A percentile compares a stretch with the other conserved stretches of the same genome.
phyloP scores from a whole-genome alignment of 2,797 vertebrate species.

The Pachyuromys duprasi region DNA sequence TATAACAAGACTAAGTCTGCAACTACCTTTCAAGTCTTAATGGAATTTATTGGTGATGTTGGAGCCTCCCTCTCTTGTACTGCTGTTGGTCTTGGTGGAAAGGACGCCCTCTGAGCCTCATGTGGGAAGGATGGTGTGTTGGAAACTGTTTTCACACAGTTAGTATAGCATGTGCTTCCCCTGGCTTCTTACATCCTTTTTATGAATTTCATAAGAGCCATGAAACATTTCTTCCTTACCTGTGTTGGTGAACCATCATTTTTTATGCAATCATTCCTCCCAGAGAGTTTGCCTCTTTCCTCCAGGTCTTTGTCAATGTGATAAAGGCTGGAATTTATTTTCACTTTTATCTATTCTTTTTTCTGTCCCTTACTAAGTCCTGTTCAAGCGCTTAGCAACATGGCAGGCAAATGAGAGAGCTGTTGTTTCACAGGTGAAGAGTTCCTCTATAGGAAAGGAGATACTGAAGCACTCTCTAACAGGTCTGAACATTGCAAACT shows the following conservation, averaged over 20 bases:
- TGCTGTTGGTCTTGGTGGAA: background rate
- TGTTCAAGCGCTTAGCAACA: background rate
- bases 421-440: background rate
- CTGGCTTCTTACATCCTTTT: background rate
- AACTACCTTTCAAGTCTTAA: background rate
- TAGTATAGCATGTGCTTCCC: background rate
- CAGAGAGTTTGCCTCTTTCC: background rate
- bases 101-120: background rate
- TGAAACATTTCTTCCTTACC: background rate
- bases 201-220: background rate
- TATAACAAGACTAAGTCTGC: slow-evolving; percentile 3
- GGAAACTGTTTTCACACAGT: background rate
- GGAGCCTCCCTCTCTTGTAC: background rate
- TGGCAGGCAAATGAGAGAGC: background rate
- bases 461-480: background rate
- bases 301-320: background rate
- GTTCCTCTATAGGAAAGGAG: background rate
- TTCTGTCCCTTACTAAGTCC: background rate
- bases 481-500: background rate
- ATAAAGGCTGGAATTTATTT: background rate
- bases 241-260: background rate
- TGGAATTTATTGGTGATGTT: background rate
- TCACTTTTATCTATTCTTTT: background rate
- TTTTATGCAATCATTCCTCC: background rate
- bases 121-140: background rate